Evolutionary conservation across 2,113 vertebrate genomes (phyloP).

Genomic region (Pachycephala philippinensis): DNA sequence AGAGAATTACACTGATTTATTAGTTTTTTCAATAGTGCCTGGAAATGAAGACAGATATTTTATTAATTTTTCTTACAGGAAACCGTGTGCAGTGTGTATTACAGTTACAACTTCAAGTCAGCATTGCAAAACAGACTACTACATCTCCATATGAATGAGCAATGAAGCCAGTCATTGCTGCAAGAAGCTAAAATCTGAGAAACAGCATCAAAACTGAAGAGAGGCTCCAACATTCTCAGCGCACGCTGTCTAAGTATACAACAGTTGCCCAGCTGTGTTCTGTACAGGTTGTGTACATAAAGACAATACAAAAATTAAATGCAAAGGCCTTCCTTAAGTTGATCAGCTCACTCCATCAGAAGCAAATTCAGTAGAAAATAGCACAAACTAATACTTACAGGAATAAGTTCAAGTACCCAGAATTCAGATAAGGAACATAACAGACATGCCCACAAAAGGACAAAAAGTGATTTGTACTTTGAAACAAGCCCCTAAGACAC

Average conservation of each 20-base stretch:
- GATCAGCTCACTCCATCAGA: neutral
- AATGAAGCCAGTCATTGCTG: neutral
- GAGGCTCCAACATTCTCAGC: neutral
- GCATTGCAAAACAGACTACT: neutral
- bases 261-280: neutral
- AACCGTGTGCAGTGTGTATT: neutral
- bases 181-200: neutral
- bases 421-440: neutral
- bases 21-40: neutral
- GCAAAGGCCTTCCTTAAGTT: neutral
- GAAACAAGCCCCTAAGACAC: neutral
- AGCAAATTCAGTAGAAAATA: conserved; percentile 3
- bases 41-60: neutral
- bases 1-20: neutral
- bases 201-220: neutral
- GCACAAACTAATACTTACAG: neutral
- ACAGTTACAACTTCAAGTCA: neutral
- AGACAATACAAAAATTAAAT: neutral
- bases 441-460: neutral
- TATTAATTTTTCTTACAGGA: neutral
- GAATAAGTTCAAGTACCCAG: neutral
- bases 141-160: neutral
- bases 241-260: neutral
- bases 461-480: conserved; percentile 2
- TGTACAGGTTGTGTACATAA: neutral